Conservation (phyloP, 2,888 invertebrate species). For the Oxyteleia sp. region DNA sequence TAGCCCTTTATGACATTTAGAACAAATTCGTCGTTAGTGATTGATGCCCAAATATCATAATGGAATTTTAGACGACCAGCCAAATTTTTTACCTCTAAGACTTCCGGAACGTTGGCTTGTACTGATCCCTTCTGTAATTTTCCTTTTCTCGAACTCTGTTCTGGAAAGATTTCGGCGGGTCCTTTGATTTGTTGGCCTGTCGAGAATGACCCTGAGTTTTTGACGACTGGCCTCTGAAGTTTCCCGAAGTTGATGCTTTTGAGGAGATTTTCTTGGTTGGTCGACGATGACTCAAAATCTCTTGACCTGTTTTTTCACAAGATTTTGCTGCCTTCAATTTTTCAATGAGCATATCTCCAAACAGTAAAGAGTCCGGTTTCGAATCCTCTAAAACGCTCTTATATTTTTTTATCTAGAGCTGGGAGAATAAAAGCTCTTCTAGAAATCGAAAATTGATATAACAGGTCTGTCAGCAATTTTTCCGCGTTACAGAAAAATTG, state of each 20-base stretch:
- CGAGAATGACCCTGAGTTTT: conserved; percentile 10
- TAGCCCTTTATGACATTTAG: conserved; percentile 10
- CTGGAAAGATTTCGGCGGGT: conserved; percentile 1
- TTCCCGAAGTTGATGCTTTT: conserved; percentile 1
- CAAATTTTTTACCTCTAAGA: background rate
- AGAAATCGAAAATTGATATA: too few relatives aligned
- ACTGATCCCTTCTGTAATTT: background rate
- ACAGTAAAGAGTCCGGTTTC: background rate
- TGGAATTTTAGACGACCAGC: background rate
- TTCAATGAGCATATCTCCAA: background rate
- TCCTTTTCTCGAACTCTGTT: conserved; percentile 7
- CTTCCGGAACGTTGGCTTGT: too few relatives aligned
- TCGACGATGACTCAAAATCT: background rate
- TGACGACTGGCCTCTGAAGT: conserved; percentile 2
- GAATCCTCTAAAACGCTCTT: too few relatives aligned
- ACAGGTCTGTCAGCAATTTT: too few relatives aligned
- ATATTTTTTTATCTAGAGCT: too few relatives aligned
- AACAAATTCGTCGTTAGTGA: conserved; percentile 17
- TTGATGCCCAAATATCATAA: background rate
- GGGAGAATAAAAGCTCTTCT: too few relatives aligned
- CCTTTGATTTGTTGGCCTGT: conserved; percentile 5
- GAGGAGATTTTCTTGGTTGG: background rate
- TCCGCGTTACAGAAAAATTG: too few relatives aligned
- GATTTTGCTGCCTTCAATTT: conserved; percentile 13
- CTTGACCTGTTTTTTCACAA: conserved; percentile 15